Conservation (phyloP, 2,888 invertebrate genomes). For the Penaeus monodon region DNA sequence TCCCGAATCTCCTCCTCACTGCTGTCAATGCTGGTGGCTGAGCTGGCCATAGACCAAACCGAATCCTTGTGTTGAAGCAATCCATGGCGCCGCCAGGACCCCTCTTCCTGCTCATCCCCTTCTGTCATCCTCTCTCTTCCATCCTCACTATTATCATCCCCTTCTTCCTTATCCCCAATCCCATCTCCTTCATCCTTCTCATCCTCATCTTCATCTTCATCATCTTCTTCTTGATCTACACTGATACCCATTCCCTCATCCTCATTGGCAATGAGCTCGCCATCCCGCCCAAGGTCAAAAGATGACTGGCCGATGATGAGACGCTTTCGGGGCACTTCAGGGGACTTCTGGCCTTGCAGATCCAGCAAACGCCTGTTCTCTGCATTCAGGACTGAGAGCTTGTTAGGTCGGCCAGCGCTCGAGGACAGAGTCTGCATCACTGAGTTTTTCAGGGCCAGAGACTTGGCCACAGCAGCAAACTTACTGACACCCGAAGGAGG, state of each 20-base stretch:
- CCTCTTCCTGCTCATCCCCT: no score
- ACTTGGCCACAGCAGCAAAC: constrained; percentile 45
- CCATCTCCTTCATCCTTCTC: neutral
- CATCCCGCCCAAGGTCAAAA: constrained; percentile 69
- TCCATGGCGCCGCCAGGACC: neutral
- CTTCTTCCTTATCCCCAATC: constrained; percentile 27
- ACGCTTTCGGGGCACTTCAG: constrained; percentile 67
- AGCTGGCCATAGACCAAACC: constrained; percentile 62
- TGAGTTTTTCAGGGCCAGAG: constrained; percentile 9
- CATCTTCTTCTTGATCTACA: neutral
- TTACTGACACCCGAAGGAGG: constrained; percentile 23
- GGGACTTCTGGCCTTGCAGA: constrained; percentile 68
- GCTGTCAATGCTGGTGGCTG: constrained; percentile 61
- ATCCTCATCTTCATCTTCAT: constrained; percentile 25
- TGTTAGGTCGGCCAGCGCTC: constrained; percentile 12
- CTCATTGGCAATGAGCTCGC: constrained; percentile 68
- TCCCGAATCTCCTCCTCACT: constrained; percentile 60
- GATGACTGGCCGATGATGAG: constrained; percentile 69
- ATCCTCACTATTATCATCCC: constrained; percentile 5
- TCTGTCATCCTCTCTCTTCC: neutral
- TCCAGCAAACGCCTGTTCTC: constrained; percentile 70
- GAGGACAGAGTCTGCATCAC: constrained; percentile 35
- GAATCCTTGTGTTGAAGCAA: constrained; percentile 51
- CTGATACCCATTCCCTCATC: constrained; percentile 9
- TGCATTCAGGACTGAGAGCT: constrained; percentile 68